These are phyloP conservation scores for Nasonia oneida DNA, from an alignment of 2,888 invertebrate genomes.

Conservation along the genomic window DNA sequence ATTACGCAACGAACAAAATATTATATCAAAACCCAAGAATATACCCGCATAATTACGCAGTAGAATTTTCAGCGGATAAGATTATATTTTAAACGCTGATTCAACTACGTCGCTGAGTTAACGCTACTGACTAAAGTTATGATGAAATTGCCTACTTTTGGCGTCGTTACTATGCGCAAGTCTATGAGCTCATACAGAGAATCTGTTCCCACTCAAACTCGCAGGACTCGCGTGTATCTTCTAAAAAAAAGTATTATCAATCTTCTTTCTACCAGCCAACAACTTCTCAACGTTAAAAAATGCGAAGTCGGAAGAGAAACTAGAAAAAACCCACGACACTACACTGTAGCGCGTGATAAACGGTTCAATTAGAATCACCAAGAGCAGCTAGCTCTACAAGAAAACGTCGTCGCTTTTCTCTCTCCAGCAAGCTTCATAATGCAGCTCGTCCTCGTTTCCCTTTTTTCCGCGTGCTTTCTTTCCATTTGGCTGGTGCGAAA, in stretches of 20 bases:
- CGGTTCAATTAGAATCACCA: constrained; percentile 38
- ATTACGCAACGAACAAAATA: background rate
- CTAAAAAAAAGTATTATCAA: too few relatives aligned
- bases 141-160: background rate
- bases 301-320: too few relatives aligned
- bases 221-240: background rate
- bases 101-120: background rate
- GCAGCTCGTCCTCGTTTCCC: constrained; percentile 34
- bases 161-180: background rate
- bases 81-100: constrained; percentile 2
- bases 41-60: background rate
- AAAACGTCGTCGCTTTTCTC: constrained; percentile 8
- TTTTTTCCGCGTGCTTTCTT: constrained; percentile 47
- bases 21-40: background rate
- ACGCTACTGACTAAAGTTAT: background rate
- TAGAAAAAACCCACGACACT: background rate
- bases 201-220: background rate
- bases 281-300: too few relatives aligned
- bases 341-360: constrained; percentile 10
- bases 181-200: background rate
- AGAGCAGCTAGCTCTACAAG: background rate
- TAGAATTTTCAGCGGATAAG: background rate
- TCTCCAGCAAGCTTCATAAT: background rate
- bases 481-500: constrained; percentile 36
- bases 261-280: too few relatives aligned